These are phyloP conservation scores for Myiotriccus ornatus DNA, from an alignment of 2,797 vertebrate species.

Conservation along the genomic window DNA sequence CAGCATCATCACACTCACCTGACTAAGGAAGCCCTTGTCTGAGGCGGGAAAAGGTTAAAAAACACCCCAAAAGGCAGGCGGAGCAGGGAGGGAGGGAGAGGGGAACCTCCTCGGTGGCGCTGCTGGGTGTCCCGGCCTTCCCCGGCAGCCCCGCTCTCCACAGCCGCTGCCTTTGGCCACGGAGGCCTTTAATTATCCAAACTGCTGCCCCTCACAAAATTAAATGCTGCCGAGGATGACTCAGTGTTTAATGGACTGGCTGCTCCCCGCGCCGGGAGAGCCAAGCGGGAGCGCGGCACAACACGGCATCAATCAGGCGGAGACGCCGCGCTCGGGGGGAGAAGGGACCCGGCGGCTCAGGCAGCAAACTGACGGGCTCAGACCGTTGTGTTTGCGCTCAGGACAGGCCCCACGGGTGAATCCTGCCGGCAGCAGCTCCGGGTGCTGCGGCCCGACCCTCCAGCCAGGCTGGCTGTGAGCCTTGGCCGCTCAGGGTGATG, in stretches of 20 bases:
- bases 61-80: too few species aligned
- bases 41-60: neutral
- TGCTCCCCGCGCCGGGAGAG: constrained; percentile 9
- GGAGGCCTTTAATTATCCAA: constrained; percentile 63
- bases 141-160: neutral
- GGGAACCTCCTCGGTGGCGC: neutral
- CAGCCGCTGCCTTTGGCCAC: neutral
- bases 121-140: neutral
- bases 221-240: constrained; percentile 52
- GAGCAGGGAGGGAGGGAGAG: neutral
- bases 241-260: constrained; percentile 63
- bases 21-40: neutral
- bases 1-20: neutral
- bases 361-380: neutral
- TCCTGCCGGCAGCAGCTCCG: neutral
- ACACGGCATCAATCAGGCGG: neutral
- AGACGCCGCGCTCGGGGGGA: neutral
- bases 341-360: neutral
- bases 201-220: constrained; percentile 58
- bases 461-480: neutral
- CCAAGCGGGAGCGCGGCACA: neutral
- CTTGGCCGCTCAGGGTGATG: rapidly evolving
- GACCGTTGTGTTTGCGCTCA: rapidly evolving
- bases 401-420: neutral
- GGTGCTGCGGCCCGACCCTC: rapidly evolving